A percentile compares a stretch with the other conserved stretches of the same genome.
Evolutionary conservation across 2,888 invertebrate genomes (phyloP).

Genomic region (Pardosa pseudoannulata): DNA sequence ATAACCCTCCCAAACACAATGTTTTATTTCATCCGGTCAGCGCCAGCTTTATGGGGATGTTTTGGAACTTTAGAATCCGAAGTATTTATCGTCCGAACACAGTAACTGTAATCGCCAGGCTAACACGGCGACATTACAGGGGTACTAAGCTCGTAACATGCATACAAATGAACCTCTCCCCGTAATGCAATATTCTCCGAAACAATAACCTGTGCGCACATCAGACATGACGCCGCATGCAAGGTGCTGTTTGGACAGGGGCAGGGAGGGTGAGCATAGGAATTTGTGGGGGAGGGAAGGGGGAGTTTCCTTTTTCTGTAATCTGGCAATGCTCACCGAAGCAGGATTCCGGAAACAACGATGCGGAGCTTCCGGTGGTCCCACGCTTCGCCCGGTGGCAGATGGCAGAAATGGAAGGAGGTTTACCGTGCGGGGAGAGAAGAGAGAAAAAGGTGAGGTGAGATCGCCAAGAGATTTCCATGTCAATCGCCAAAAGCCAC

Average conservation of each 20-base stretch:
- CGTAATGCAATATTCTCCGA: not conserved
- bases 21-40: too few species aligned
- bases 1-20: too few species aligned
- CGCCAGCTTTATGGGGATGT: too few species aligned
- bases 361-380: conserved; percentile 15
- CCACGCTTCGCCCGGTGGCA: not conserved
- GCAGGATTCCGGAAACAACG: conserved; percentile 15
- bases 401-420: not conserved
- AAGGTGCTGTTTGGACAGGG: conserved; percentile 5
- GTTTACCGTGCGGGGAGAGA: not conserved
- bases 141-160: not conserved
- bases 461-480: not conserved
- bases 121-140: too few species aligned
- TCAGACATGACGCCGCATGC: conserved; percentile 9
- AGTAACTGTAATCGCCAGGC: too few species aligned
- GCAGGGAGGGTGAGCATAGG: not conserved
- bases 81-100: too few species aligned
- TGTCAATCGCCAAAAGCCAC: not conserved
- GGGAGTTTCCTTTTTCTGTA: not conserved
- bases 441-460: not conserved
- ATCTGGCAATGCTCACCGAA: conserved; percentile 17
- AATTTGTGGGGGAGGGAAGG: not conserved
- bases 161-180: not conserved
- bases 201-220: not conserved
- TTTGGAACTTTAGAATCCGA: too few species aligned